Percentiles rank a stretch among this genome's conserved stretches.
These are phyloP conservation scores for Netelia fuscicornis DNA, from an alignment of 2,888 invertebrate genomes.

Conservation along the genomic window DNA sequence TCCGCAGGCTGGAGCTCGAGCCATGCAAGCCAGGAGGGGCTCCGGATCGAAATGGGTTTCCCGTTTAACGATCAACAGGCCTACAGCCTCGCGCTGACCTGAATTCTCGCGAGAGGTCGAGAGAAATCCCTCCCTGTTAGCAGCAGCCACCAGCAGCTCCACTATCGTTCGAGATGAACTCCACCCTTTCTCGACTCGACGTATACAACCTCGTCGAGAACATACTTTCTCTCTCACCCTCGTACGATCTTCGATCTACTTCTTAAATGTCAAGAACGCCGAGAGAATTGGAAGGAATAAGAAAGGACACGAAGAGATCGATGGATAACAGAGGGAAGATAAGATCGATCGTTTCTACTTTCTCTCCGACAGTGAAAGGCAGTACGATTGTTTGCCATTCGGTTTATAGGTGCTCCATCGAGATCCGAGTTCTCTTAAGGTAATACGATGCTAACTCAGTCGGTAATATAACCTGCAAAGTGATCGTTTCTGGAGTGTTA, in stretches of 20 bases:
- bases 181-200: conserved; percentile 14
- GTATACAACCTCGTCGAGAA: conserved; percentile 25
- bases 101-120: conserved; percentile 70
- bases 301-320: not conserved
- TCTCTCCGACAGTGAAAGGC: not conserved
- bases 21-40: conserved; percentile 48
- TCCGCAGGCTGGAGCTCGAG: conserved; percentile 25
- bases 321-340: not conserved
- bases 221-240: conserved; percentile 27
- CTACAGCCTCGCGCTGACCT: conserved; percentile 76
- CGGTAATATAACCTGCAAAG: no score
- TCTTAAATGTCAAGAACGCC: not conserved
- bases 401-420: not conserved
- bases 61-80: conserved; percentile 75
- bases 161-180: conserved; percentile 32
- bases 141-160: conserved; percentile 30
- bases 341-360: not conserved
- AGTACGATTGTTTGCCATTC: not conserved
- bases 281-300: not conserved
- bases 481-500: no score
- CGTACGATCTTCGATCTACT: not conserved
- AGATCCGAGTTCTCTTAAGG: no score
- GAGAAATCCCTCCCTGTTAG: conserved; percentile 37
- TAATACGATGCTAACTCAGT: no score
- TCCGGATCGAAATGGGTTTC: conserved; percentile 66